A percentile compares a stretch with the other conserved stretches of the same genome.
phyloP scores from a whole-genome alignment of 1,140 invertebrate genomes.

The Trachelipus rathkii region DNA sequence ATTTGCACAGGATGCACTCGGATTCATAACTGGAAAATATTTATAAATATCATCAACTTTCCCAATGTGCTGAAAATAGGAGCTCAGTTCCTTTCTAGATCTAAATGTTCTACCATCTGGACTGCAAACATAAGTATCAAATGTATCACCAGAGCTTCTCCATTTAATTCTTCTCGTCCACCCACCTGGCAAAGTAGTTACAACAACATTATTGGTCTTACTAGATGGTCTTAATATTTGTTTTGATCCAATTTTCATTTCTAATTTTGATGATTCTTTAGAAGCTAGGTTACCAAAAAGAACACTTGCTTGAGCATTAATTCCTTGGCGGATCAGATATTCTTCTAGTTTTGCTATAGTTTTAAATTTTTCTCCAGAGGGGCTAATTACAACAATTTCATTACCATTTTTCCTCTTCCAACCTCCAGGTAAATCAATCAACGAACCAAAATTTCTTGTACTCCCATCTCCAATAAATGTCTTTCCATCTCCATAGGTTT shows the following conservation, averaged over 20 bases:
- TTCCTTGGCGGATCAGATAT: slow-evolving; percentile 37
- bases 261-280: not conserved
- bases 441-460: slow-evolving; percentile 35
- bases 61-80: slow-evolving; percentile 41
- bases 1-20: slow-evolving; percentile 32
- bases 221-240: slow-evolving; percentile 2
- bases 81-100: slow-evolving; percentile 36
- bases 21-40: slow-evolving; percentile 41
- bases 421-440: slow-evolving; percentile 41
- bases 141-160: slow-evolving; percentile 31
- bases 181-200: slow-evolving; percentile 39
- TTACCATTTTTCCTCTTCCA: slow-evolving; percentile 39
- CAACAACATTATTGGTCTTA: slow-evolving; percentile 31
- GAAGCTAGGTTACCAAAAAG: slow-evolving; percentile 33
- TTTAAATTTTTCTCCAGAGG: slow-evolving; percentile 41
- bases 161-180: slow-evolving; percentile 41
- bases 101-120: slow-evolving; percentile 43
- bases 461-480: slow-evolving; percentile 5
- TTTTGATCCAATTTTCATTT: not conserved
- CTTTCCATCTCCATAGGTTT: not conserved
- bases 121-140: slow-evolving; percentile 43
- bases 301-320: slow-evolving; percentile 40
- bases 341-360: slow-evolving; percentile 42
- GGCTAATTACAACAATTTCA: slow-evolving; percentile 40
- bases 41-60: slow-evolving; percentile 45